These are phyloP conservation scores for Drosophila sulfurigaster DNA, from an alignment of 1,140 invertebrate species.

Conservation along the genomic window DNA sequence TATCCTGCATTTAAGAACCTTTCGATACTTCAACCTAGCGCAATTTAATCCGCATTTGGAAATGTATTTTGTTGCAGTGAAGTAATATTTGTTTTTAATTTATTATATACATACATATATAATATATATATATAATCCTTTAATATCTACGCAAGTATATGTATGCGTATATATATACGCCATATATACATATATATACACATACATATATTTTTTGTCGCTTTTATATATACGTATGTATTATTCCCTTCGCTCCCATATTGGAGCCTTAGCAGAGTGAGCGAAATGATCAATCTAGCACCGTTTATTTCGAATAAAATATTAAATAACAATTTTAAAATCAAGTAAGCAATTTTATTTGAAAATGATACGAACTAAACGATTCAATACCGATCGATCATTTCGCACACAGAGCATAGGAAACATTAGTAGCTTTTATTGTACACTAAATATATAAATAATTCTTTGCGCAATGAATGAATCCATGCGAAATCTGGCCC, in stretches of 20 bases:
- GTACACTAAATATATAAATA: constrained; percentile 49
- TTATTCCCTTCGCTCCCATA: constrained; percentile 52
- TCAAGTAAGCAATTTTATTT: not conserved
- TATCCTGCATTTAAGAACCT: constrained; percentile 74
- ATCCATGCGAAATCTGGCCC: constrained; percentile 63
- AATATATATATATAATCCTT: constrained; percentile 4
- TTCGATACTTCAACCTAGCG: constrained; percentile 72
- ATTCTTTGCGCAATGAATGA: constrained; percentile 51
- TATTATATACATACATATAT: constrained; percentile 41
- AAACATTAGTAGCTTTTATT: constrained; percentile 64
- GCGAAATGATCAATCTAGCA: not conserved
- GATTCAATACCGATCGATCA: not conserved
- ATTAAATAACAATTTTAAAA: too few species aligned
- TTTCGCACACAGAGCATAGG: constrained; percentile 26
- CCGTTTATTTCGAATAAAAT: not conserved
- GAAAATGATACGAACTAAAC: not conserved
- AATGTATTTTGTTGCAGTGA: constrained; percentile 80
- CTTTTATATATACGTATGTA: constrained; percentile 44
- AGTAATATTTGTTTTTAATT: constrained; percentile 67
- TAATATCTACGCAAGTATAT: constrained; percentile 12
- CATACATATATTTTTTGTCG: constrained; percentile 34
- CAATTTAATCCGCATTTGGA: constrained; percentile 74
- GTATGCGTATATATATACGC: constrained; percentile 17
- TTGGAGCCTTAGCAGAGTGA: constrained; percentile 28
- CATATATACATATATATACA: constrained; percentile 25